A percentile compares a stretch with the other conserved stretches of the same genome.
Conservation (phyloP, 1,140 invertebrate genomes). For the Drosophila leontia region DNA sequence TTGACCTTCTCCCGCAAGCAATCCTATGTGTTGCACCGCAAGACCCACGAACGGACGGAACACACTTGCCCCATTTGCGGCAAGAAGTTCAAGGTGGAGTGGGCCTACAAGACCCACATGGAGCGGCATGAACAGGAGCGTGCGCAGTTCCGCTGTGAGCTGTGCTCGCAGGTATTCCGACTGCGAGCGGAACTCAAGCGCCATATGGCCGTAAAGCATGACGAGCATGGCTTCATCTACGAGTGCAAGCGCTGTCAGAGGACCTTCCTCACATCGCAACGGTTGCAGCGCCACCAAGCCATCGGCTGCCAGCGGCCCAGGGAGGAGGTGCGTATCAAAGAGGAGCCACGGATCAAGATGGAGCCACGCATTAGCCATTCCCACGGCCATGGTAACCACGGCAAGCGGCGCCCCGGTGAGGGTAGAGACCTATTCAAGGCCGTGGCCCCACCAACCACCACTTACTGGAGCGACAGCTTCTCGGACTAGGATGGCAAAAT, state of each 20-base stretch:
- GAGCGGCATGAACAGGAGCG: slow-evolving; percentile 80
- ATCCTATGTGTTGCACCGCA: slow-evolving; percentile 86
- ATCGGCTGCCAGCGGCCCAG: slow-evolving; percentile 50
- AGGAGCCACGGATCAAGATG: slow-evolving; percentile 28
- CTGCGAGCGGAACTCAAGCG: slow-evolving; percentile 70
- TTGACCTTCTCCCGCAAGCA: slow-evolving; percentile 74
- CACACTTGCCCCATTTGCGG: slow-evolving; percentile 83
- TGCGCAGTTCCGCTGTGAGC: slow-evolving; percentile 69
- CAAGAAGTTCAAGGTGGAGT: slow-evolving; percentile 82
- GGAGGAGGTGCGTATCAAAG: slow-evolving; percentile 10
- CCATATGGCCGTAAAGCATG: slow-evolving; percentile 72
- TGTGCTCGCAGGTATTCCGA: slow-evolving; percentile 67
- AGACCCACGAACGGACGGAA: slow-evolving; percentile 87
- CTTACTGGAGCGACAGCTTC: slow-evolving; percentile 85
- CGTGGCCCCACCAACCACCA: slow-evolving; percentile 85
- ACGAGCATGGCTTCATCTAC: slow-evolving; percentile 71
- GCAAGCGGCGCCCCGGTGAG: slow-evolving; percentile 53
- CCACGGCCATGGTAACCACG: slow-evolving; percentile 30
- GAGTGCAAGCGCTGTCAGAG: slow-evolving; percentile 80
- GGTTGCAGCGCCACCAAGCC: slow-evolving; percentile 68
- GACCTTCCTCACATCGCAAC: slow-evolving; percentile 66
- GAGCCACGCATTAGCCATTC: slow-evolving; percentile 28
- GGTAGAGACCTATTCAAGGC: slow-evolving; percentile 85
- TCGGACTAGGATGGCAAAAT: slow-evolving; percentile 74
- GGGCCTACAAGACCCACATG: slow-evolving; percentile 82